Percentiles rank a stretch among this genome's conserved stretches.
Conservation (phyloP, 2,797 vertebrate genomes). For the Epinephelus awoara region DNA sequence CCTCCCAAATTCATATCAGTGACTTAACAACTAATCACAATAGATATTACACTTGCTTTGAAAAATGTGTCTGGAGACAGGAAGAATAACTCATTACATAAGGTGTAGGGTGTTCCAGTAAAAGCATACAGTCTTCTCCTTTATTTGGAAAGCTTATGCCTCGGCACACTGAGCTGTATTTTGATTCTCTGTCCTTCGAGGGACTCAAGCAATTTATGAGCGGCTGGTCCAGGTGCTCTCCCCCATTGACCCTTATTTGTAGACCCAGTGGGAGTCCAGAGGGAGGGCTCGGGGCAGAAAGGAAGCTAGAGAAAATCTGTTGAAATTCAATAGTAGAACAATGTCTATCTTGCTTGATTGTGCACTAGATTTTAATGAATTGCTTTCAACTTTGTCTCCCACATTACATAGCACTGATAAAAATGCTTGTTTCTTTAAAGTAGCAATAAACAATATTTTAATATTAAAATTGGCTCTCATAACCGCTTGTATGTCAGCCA, state of each 20-base stretch:
- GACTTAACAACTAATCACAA: constrained; percentile 68
- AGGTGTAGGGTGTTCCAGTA: constrained; percentile 72
- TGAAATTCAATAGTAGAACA: constrained; percentile 27
- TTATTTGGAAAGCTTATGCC: constrained; percentile 74
- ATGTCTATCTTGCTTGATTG: constrained; percentile 5
- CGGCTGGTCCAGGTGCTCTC: constrained; percentile 67
- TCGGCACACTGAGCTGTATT: constrained; percentile 58
- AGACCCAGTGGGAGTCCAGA: constrained; percentile 55
- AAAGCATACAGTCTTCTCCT: constrained; percentile 74
- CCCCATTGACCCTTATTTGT: constrained; percentile 72
- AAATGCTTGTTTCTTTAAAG: not conserved
- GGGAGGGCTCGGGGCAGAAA: constrained; percentile 6
- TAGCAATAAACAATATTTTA: not conserved
- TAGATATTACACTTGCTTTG: constrained; percentile 69
- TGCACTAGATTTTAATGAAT: not conserved
- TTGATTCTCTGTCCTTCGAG: constrained; percentile 63
- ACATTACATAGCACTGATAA: not conserved
- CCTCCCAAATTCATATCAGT: constrained; percentile 56
- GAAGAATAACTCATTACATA: constrained; percentile 78
- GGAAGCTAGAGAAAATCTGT: constrained; percentile 25
- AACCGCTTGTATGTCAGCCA: not conserved
- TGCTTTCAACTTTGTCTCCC: not conserved
- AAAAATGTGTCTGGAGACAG: constrained; percentile 72
- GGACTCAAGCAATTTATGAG: constrained; percentile 69
- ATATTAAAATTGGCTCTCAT: not conserved